A percentile compares a stretch with the other conserved stretches of the same genome.
Evolutionary conservation across 2,888 invertebrate genomes (phyloP).

Genomic region (Agrochola lychnidis): DNA sequence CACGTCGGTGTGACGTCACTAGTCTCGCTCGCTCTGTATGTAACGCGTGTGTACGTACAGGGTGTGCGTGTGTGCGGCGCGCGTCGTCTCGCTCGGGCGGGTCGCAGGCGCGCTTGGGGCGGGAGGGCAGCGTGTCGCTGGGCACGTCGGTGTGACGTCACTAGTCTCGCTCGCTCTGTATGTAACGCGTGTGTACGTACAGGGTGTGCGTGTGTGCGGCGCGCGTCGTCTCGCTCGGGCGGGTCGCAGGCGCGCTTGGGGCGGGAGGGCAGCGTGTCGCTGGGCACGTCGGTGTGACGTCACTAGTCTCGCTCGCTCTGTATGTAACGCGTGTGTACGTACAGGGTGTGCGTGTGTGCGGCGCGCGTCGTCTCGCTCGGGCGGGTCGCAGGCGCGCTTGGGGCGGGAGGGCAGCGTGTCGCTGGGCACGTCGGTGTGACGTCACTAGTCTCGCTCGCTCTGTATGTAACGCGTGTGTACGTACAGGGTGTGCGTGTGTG

Average conservation of each 20-base stretch:
- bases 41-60: slow-evolving; percentile 38
- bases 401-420: too few relatives aligned
- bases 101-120: too few relatives aligned
- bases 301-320: not conserved
- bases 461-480: slow-evolving; percentile 21
- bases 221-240: slow-evolving; percentile 18
- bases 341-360: slow-evolving; percentile 13
- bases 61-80: not conserved
- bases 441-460: not conserved
- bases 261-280: too few relatives aligned
- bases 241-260: too few relatives aligned
- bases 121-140: too few relatives aligned
- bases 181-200: slow-evolving; percentile 35
- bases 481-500: slow-evolving; percentile 18
- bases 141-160: slow-evolving; percentile 13
- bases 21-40: not conserved
- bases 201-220: slow-evolving; percentile 8
- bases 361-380: slow-evolving; percentile 22
- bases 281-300: too few relatives aligned
- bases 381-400: too few relatives aligned
- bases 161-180: not conserved
- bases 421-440: too few relatives aligned
- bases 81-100: slow-evolving; percentile 20
- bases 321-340: slow-evolving; percentile 30
- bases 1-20: slow-evolving; percentile 14